Evolutionary conservation across 2,888 invertebrate species (phyloP).

Genomic region (Sinotaia quadrata): DNA sequence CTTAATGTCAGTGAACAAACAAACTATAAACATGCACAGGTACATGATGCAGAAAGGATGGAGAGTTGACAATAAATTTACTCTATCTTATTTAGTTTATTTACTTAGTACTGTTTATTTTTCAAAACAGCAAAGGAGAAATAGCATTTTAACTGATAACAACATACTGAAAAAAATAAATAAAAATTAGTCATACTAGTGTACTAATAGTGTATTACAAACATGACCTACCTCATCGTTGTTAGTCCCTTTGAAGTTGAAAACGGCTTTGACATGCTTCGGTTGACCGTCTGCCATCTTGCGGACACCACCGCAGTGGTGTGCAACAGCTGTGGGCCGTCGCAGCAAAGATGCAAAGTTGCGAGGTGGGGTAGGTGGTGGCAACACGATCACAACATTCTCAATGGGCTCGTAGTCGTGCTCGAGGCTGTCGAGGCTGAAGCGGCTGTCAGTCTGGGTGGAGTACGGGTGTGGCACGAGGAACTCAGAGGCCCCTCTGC

Average conservation of each 20-base stretch:
- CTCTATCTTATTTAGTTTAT: too few species aligned
- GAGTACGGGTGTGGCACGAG: background rate
- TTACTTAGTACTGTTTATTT: too few species aligned
- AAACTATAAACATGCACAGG: too few species aligned
- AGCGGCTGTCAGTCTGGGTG: constrained; percentile 8
- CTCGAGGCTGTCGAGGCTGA: constrained; percentile 37
- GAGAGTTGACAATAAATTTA: too few species aligned
- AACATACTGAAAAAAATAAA: too few species aligned
- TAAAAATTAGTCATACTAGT: too few species aligned
- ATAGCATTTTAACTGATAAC: too few species aligned
- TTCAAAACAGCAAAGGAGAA: too few species aligned
- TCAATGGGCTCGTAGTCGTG: constrained; percentile 46
- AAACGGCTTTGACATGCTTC: constrained; percentile 85
- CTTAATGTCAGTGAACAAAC: too few species aligned
- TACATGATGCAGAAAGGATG: too few species aligned
- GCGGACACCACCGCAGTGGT: constrained; percentile 43
- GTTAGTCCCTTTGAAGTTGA: constrained; percentile 94
- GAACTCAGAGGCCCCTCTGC: constrained; percentile 10
- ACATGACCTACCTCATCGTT: constrained; percentile 96
- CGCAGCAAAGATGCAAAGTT: constrained; percentile 30
- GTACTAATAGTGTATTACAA: too few species aligned
- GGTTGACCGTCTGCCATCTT: constrained; percentile 59
- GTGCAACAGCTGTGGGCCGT: constrained; percentile 41
- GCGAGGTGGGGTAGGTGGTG: constrained; percentile 30
- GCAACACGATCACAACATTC: constrained; percentile 26